Conservation (phyloP, 1,140 invertebrate genomes). For the Cryptotermes secundus region DNA sequence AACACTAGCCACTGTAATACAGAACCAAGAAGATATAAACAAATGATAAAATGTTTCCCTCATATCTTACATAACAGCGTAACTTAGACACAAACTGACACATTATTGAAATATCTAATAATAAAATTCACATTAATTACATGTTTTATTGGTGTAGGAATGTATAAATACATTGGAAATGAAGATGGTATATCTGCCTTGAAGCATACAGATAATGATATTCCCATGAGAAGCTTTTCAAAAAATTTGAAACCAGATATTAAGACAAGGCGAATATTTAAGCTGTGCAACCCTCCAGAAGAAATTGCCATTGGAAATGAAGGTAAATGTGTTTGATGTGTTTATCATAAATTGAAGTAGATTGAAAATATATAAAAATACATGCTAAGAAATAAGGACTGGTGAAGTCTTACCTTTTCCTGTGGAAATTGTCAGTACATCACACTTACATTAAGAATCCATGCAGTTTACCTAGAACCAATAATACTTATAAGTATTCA, state of each 20-base stretch:
- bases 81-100: no score
- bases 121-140: no score
- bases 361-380: not conserved
- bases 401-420: no score
- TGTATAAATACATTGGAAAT: constrained; percentile 72
- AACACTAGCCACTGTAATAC: no score
- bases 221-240: constrained; percentile 49
- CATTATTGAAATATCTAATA: no score
- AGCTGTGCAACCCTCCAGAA: constrained; percentile 65
- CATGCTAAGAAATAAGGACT: no score
- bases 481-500: not conserved
- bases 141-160: constrained; percentile 50
- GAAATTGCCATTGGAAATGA: constrained; percentile 65
- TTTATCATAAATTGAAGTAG: not conserved
- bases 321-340: constrained; percentile 52
- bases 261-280: constrained; percentile 63
- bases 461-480: not conserved
- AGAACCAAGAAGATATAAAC: no score
- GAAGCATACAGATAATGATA: constrained; percentile 43
- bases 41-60: no score
- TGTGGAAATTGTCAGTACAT: no score
- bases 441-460: no score
- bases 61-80: no score
- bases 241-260: constrained; percentile 57
- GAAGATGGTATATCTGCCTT: constrained; percentile 47